These are phyloP conservation scores for Myathropa florea DNA, from an alignment of 2,888 invertebrate genomes.

Conservation along the genomic window DNA sequence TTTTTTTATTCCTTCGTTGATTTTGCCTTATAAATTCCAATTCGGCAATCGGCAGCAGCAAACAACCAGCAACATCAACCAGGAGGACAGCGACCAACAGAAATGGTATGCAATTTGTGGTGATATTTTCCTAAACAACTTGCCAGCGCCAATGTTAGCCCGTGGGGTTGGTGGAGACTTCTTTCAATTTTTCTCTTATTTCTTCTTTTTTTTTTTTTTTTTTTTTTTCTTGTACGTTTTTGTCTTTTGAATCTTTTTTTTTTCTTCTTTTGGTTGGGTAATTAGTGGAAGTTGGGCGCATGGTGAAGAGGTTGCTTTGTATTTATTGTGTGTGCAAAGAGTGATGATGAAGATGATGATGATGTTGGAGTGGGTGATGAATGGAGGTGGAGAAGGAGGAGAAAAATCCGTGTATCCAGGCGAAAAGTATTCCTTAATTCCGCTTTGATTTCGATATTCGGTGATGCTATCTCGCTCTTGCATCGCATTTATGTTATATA, in stretches of 20 bases:
- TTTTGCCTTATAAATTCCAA: constrained; percentile 37
- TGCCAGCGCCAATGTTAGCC: not conserved
- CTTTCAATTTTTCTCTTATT: not conserved
- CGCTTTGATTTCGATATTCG: constrained; percentile 48
- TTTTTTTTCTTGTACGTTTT: not conserved
- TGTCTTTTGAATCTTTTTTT: not conserved
- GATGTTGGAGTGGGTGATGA: not conserved
- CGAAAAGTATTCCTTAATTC: constrained; percentile 56
- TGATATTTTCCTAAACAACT: constrained; percentile 10
- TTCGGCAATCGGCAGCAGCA: constrained; percentile 32
- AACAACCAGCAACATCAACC: constrained; percentile 11
- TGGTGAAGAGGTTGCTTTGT: constrained; percentile 22
- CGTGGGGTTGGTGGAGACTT: not conserved
- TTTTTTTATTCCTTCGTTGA: not conserved
- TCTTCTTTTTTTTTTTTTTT: not conserved
- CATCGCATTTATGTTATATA: constrained; percentile 28
- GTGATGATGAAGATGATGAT: constrained; percentile 1
- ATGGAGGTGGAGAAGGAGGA: not conserved
- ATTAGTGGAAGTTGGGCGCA: constrained; percentile 14
- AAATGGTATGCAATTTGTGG: constrained; percentile 60
- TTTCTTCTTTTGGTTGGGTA: constrained; percentile 23
- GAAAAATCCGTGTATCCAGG: constrained; percentile 65
- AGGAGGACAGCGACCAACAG: constrained; percentile 51
- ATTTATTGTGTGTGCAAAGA: constrained; percentile 25
- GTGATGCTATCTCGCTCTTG: constrained; percentile 30